These are phyloP conservation scores for Notamacropus eugenii DNA, from an alignment of 2,797 vertebrate species.

Conservation along the genomic window DNA sequence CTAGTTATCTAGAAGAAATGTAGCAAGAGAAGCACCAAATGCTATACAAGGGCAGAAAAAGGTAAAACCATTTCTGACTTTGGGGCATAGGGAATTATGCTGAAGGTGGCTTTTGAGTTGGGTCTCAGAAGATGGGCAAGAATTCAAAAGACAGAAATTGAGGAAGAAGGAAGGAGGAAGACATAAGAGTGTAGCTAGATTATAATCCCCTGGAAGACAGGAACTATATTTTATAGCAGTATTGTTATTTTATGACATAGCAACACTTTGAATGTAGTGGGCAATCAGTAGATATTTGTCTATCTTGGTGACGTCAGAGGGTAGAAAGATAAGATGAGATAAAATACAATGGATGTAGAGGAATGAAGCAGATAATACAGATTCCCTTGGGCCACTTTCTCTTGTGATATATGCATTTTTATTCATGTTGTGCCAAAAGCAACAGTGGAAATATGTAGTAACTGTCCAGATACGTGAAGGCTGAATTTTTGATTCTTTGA, in stretches of 20 bases:
- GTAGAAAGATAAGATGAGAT: not conserved
- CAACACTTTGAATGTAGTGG: not conserved
- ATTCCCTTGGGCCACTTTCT: not conserved
- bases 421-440: slow-evolving; percentile 15
- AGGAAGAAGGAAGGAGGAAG: not conserved
- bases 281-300: no score
- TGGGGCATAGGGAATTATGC: not conserved
- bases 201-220: not conserved
- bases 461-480: not conserved
- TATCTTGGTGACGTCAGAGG: not conserved
- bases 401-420: not conserved
- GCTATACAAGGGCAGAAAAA: not conserved
- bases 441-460: slow-evolving; percentile 6
- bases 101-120: not conserved
- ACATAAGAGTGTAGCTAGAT: not conserved
- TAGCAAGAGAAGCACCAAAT: not conserved
- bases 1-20: not conserved
- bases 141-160: not conserved
- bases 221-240: not conserved
- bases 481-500: no score
- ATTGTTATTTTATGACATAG: not conserved
- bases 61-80: not conserved
- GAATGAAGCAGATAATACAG: not conserved
- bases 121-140: not conserved
- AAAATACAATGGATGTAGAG: not conserved